Evolutionary conservation across 2,797 vertebrate species (phyloP), one percentile per base, ranked within the genome.

Genomic region (Clarias laeviceps): DNA sequence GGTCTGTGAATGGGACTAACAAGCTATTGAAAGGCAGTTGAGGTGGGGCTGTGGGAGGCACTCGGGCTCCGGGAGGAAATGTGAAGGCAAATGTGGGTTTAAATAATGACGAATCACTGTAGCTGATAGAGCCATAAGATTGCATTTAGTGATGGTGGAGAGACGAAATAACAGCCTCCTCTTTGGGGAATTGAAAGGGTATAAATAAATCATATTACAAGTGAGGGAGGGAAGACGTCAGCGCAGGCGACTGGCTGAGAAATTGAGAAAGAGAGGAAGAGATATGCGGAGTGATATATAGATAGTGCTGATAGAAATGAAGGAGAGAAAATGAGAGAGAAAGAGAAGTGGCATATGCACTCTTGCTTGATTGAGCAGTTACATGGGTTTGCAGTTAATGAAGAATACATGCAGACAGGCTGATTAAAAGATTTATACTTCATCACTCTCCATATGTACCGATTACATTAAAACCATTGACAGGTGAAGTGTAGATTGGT

Each of bases 121-220:
- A 86, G 84, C 87, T 90, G 90, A 90, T 89, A 89, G 90, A 88
- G 88, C 86, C 88, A 86, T 87, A 85, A 86, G 90, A 89, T 88
- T 90, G 87, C 88, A 86, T 90, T 88, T 89, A 89, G 88, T 87
- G 90, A 89, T 87, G 88, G 88, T 78, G 87, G 88, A 87, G 88
- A 90, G 86, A 85, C 87, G 89, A 88, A 89, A 88, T 88, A 87
- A 89, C 87, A 70, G 88, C 83, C 87, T 89, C 87, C 83, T 88
- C 90, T 87, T 84, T 82, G 57, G 84, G 86, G 88, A 90, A 90
- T 90, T 89, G 90, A 90, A 89, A 87, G 86, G 84, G 87, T 87
- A 89, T 89, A 90, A 89, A 90, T 90, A 90, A 90, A 90, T 90
- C 89, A 90, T 89, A 87, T 88, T 89, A 88, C 73, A 86, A 87